Base-by-base conservation (phyloP, 1,140 invertebrate species). In the Cecropterus lyciades region DNA sequence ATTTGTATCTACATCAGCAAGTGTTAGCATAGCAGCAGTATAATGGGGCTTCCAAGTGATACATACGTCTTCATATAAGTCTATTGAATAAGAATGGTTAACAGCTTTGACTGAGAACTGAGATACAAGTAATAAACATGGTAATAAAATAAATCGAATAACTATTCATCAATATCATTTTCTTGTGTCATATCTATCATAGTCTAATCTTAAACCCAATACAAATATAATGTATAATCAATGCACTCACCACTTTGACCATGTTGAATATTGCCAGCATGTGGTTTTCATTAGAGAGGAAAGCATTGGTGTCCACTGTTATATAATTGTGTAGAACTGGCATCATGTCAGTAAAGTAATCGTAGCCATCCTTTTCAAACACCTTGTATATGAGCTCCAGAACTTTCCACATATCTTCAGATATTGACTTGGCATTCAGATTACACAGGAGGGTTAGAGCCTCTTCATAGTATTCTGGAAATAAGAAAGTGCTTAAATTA, bases 261-360 rank as follows among this genome's bases (percentile, higher is more conserved):
- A 99, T 99, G 73, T 98, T 97, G 76, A 98, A 98, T 86, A 99
- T 96, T 24, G 97, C 97, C 73, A 98, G 87, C 69, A 99, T 93
- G 71, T 98, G 95, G 83, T 98, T 96, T 80, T 97, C 96, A 87
- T 98, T 97, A 0, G 97, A 96, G 3, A 99, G 92, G 87, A 99
- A 99, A 10, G 96, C 97, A 43, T 96, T 95, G 5, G 98, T 98
- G 89, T 99, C 98, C 8, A 99, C 96, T 1, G 98, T 99, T 20
- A 99, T 95, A 86, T 99, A 99, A 93, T 99, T 99, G 87, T 99
- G 98, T 11, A 99, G 93, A 1, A 98, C 96, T 30, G 99, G 98
- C 98, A 99, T 99, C 96, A 99, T 99, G 77, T 99, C 99, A 45
- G 96, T 98, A 85, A 99, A 99, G 93, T 99, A 99, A 87, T 99